phyloP scores from a whole-genome alignment of 2,113 vertebrate genomes.

The Ceratotherium simum region DNA sequence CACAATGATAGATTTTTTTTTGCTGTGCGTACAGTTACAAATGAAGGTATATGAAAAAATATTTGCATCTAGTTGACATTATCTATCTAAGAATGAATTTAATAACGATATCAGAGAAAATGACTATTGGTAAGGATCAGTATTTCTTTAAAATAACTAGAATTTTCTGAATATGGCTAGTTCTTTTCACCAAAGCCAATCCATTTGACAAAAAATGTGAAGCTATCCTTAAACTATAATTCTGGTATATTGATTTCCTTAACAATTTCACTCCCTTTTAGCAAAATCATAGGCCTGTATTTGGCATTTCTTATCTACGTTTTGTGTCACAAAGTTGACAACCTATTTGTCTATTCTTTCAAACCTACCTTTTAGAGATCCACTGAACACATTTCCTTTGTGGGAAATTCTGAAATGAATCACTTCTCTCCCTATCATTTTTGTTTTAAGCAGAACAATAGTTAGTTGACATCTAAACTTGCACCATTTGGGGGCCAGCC shows the following conservation, averaged over 20 bases:
- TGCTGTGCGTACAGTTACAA: background rate
- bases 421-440: background rate
- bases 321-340: background rate
- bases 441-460: slow-evolving; percentile 26
- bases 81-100: background rate
- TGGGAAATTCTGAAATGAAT: background rate
- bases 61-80: background rate
- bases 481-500: background rate
- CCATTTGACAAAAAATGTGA: background rate
- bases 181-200: slow-evolving; percentile 4
- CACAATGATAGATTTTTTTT: background rate
- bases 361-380: background rate
- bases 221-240: background rate
- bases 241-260: background rate
- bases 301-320: background rate
- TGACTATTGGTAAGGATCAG: background rate
- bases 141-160: slow-evolving; percentile 26
- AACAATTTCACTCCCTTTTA: background rate
- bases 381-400: background rate
- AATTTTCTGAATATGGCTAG: background rate
- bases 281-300: background rate
- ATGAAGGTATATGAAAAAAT: background rate
- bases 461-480: background rate
- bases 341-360: background rate
- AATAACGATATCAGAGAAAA: slow-evolving; percentile 9